These are phyloP conservation scores for Plectrocnemia conspersa DNA, from an alignment of 1,140 invertebrate species.

Conservation along the genomic window DNA sequence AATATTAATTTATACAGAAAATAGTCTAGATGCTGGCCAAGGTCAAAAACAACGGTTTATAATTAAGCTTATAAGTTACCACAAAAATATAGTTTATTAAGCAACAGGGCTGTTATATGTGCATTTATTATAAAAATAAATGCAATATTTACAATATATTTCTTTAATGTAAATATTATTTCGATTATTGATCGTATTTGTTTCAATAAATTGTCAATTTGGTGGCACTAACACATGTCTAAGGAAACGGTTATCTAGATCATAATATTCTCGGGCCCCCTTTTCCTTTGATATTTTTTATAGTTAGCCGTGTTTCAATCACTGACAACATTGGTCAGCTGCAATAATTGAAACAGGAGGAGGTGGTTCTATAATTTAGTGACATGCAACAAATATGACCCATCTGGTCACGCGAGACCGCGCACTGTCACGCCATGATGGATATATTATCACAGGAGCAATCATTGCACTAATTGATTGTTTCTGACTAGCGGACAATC, in stretches of 20 bases:
- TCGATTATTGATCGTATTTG: too few relatives aligned
- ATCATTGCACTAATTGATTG: constrained; percentile 17
- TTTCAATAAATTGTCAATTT: neutral
- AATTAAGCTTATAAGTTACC: too few relatives aligned
- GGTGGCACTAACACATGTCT: neutral
- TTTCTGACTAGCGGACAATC: too few relatives aligned
- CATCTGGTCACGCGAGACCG: constrained; percentile 10
- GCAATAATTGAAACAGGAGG: constrained; percentile 7
- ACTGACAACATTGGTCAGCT: constrained; percentile 7
- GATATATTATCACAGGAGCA: constrained; percentile 1
- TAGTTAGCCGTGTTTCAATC: neutral
- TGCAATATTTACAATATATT: too few relatives aligned
- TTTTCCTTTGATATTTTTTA: neutral
- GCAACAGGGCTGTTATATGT: too few relatives aligned
- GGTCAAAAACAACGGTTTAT: too few relatives aligned
- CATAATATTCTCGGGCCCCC: neutral
- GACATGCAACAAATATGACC: neutral
- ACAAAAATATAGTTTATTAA: too few relatives aligned
- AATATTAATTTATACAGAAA: too few relatives aligned
- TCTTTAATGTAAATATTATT: too few relatives aligned
- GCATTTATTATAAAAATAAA: too few relatives aligned
- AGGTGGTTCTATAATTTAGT: constrained; percentile 3
- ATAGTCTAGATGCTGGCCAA: too few relatives aligned
- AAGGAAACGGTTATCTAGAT: neutral
- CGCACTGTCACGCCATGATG: neutral